Conservation (phyloP, 2,797 vertebrate genomes). For the Tympanoctomys barrerae region DNA sequence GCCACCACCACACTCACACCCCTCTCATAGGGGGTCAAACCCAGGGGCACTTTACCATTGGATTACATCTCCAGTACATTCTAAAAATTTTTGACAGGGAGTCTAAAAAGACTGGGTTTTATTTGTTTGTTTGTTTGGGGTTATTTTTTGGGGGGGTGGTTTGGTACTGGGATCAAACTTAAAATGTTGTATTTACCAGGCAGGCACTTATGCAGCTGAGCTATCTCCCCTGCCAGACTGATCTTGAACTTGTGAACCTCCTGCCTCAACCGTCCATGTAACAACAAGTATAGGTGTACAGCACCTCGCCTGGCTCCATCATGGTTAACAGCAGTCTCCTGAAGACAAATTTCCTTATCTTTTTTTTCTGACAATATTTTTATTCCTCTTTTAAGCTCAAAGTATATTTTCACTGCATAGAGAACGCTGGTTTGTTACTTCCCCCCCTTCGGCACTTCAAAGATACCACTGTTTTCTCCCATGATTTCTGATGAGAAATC, state of each 20-base stretch:
- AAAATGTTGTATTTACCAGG: too few species aligned
- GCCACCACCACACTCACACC: not conserved
- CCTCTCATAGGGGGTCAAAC: not conserved
- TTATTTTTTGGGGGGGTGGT: too few species aligned
- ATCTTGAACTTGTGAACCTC: not conserved
- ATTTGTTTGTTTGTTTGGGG: too few species aligned
- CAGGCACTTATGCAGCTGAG: too few species aligned
- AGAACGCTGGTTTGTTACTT: not conserved
- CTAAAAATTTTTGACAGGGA: not conserved
- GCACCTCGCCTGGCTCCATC: not conserved
- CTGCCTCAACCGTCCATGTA: not conserved
- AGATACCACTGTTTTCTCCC: not conserved
- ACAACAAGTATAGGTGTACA: too few species aligned
- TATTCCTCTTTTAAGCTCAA: not conserved
- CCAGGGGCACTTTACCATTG: not conserved
- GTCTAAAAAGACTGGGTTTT: not conserved
- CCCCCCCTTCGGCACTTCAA: not conserved
- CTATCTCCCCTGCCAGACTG: not conserved
- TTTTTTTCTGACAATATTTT: not conserved
- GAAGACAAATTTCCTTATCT: not conserved
- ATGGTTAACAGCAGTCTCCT: not conserved
- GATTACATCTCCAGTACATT: not conserved
- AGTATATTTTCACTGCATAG: not conserved
- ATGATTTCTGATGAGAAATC: not conserved
- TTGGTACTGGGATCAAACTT: too few species aligned